Conservation (phyloP, 2,113 vertebrate species). For the Microtus pennsylvanicus region DNA sequence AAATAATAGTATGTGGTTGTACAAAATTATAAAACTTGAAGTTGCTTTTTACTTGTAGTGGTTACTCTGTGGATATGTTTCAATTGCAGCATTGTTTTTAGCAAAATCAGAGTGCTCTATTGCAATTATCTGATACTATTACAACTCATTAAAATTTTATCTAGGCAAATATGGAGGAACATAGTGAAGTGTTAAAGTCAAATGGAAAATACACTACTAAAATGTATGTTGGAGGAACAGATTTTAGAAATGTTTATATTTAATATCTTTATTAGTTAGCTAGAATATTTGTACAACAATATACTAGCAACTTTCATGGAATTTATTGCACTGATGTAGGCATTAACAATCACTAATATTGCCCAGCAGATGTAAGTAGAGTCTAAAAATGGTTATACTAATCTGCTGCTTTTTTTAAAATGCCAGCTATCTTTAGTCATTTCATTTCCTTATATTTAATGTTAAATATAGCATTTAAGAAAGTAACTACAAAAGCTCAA, state of each 20-base stretch:
- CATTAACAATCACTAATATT: slow-evolving; percentile 55
- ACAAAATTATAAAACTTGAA: slow-evolving; percentile 48
- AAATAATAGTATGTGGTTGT: slow-evolving; percentile 9
- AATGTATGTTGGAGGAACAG: background rate
- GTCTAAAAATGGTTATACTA: slow-evolving; percentile 24
- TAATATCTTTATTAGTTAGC: slow-evolving; percentile 62
- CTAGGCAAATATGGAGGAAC: slow-evolving; percentile 43
- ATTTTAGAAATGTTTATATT: slow-evolving; percentile 56
- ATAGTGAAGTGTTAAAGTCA: slow-evolving; percentile 49
- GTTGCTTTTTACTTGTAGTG: background rate
- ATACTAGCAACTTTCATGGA: slow-evolving; percentile 15
- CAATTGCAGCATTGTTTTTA: slow-evolving; percentile 33
- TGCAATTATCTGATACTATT: background rate
- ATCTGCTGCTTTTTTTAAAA: background rate
- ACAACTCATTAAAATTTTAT: slow-evolving; percentile 36
- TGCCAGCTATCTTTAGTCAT: background rate
- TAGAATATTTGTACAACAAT: slow-evolving; percentile 57
- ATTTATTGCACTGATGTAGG: slow-evolving; percentile 43
- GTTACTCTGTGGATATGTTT: slow-evolving; percentile 33
- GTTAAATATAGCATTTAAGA: slow-evolving; percentile 50
- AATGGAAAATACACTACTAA: slow-evolving; percentile 44
- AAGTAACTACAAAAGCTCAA: slow-evolving; percentile 30
- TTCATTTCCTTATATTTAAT: slow-evolving; percentile 37
- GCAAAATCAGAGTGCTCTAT: background rate
- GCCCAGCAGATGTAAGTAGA: slow-evolving; percentile 28